These are phyloP conservation scores for Caranx ignobilis DNA, from an alignment of 2,113 vertebrate species.

Conservation along the genomic window DNA sequence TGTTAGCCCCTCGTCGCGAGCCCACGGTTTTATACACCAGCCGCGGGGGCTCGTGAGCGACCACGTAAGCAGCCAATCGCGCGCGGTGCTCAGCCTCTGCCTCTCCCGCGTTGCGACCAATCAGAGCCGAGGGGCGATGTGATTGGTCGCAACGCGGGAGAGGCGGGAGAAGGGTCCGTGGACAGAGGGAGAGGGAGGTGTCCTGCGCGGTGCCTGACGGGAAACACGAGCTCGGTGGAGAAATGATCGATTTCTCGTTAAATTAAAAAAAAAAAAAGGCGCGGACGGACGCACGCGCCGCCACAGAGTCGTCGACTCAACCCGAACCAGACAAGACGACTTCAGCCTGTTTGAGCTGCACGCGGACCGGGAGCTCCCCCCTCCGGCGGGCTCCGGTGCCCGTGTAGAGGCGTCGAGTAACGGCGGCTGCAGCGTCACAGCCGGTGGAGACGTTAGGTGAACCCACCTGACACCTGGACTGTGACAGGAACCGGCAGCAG, in stretches of 20 bases:
- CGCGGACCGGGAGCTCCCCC: too few relatives aligned
- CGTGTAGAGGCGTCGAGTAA: too few relatives aligned
- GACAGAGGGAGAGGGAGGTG: conserved; percentile 1
- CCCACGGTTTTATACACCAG: conserved; percentile 8
- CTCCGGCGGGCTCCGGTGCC: too few relatives aligned
- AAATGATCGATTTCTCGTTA: neutral
- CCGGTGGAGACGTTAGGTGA: too few relatives aligned
- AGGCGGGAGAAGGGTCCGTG: conserved; percentile 9
- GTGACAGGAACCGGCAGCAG: too few relatives aligned
- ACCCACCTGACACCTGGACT: too few relatives aligned
- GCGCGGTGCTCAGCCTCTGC: neutral
- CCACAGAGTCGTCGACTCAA: accelerated
- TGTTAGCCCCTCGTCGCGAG: neutral
- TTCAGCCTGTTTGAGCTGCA: too few relatives aligned
- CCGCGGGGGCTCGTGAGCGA: conserved; percentile 2
- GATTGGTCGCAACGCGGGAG: conserved; percentile 13
- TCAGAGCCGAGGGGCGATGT: accelerated
- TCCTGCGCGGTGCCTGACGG: conserved; percentile 46
- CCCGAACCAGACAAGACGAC: neutral
- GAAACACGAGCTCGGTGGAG: neutral
- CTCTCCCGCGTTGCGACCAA: neutral
- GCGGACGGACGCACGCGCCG: accelerated
- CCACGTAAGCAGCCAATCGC: neutral
- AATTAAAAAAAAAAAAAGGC: neutral
- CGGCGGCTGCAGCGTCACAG: too few relatives aligned